A percentile compares a stretch with the other conserved stretches of the same genome.
Evolutionary conservation across 2,888 invertebrate genomes (phyloP).

Genomic region (Tinea trinotella): DNA sequence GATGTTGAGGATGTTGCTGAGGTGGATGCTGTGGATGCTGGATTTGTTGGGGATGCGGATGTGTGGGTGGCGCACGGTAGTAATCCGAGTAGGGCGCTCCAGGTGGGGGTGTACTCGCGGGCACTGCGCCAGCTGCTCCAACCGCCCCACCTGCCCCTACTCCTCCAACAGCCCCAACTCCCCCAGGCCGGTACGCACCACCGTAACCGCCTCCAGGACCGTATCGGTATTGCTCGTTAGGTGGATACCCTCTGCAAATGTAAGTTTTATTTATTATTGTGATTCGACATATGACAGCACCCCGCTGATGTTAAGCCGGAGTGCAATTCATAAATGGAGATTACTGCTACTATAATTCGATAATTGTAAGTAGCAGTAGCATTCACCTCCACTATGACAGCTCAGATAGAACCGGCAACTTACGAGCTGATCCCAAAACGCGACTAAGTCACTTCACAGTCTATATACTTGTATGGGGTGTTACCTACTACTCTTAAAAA

Average conservation of each 20-base stretch:
- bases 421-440: no score
- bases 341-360: no score
- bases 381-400: no score
- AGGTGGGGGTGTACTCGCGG: conserved; percentile 38
- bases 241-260: background rate
- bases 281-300: no score
- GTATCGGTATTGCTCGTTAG: conserved; percentile 20
- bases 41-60: conserved; percentile 30
- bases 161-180: conserved; percentile 47
- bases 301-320: no score
- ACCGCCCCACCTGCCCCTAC: conserved; percentile 44
- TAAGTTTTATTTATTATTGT: background rate
- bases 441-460: no score
- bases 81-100: conserved; percentile 24
- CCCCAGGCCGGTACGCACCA: conserved; percentile 27
- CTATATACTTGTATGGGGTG: no score
- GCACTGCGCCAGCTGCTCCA: conserved; percentile 46
- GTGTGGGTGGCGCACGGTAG: conserved; percentile 34
- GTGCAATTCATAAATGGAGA: no score
- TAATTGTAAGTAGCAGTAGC: no score
- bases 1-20: background rate
- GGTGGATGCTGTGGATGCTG: conserved; percentile 33
- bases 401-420: no score
- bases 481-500: no score
- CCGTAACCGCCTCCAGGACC: conserved; percentile 28